Conservation (phyloP, 2,797 vertebrate species). For the Octomys mimax region DNA sequence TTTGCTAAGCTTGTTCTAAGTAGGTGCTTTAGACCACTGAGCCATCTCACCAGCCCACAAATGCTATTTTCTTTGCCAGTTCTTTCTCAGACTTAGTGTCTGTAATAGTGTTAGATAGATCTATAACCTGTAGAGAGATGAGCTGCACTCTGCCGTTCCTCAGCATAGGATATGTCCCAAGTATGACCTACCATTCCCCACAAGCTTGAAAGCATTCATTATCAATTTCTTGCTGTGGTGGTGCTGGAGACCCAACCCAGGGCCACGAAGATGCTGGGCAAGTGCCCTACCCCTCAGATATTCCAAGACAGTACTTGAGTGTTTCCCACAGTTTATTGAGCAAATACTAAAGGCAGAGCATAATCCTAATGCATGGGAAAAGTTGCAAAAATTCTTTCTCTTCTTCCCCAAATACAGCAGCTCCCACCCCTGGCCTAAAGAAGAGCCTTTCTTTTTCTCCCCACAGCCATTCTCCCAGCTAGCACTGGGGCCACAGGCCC, state of each 20-base stretch:
- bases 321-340: neutral
- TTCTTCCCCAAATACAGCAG: neutral
- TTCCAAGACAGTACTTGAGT: neutral
- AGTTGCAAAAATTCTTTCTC: neutral
- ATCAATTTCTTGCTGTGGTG: neutral
- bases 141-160: neutral
- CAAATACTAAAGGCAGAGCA: slow-evolving; percentile 1
- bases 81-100: neutral
- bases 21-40: too few species aligned
- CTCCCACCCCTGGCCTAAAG: neutral
- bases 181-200: neutral
- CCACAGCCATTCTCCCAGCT: neutral
- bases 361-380: neutral
- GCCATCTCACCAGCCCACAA: too few species aligned
- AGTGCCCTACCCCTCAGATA: neutral
- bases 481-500: neutral
- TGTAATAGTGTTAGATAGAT: neutral
- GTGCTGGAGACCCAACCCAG: neutral
- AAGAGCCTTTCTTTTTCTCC: neutral
- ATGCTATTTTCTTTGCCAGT: neutral
- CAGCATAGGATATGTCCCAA: neutral
- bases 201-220: neutral
- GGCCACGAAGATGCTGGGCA: neutral
- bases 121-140: neutral
- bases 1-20: too few species aligned